Conservation (phyloP, 2,797 vertebrate genomes). For the Philypnodon macrostomus region DNA sequence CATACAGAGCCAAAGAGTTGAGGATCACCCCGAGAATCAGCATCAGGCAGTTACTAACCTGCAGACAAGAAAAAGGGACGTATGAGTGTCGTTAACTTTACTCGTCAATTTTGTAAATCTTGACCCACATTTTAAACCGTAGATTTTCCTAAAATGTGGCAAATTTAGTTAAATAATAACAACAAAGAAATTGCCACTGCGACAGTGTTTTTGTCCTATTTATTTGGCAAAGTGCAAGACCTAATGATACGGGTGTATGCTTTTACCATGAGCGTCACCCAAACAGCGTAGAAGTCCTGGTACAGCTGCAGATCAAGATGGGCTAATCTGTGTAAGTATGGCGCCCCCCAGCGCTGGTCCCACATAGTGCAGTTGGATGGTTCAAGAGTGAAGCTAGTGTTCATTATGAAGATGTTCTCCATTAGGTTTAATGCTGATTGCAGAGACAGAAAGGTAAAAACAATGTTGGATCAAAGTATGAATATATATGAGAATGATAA, state of each 20-base stretch:
- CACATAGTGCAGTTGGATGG: slow-evolving; percentile 56
- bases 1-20: slow-evolving; percentile 88
- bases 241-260: too few species aligned
- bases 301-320: slow-evolving; percentile 84
- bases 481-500: too few species aligned
- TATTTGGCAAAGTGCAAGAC: too few species aligned
- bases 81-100: too few species aligned
- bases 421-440: slow-evolving; percentile 28
- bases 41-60: slow-evolving; percentile 82
- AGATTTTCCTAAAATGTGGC: too few species aligned
- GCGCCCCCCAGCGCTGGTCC: slow-evolving; percentile 58
- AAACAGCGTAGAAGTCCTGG: slow-evolving; percentile 83
- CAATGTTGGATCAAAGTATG: too few species aligned
- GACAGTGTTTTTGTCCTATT: too few species aligned
- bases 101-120: too few species aligned
- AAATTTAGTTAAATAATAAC: too few species aligned
- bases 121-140: too few species aligned
- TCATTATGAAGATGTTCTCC: slow-evolving; percentile 40
- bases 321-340: slow-evolving; percentile 81
- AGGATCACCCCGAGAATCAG: slow-evolving; percentile 86
- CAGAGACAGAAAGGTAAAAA: neutral
- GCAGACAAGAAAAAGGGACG: slow-evolving; percentile 1
- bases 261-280: slow-evolving; percentile 84
- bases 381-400: slow-evolving; percentile 23
- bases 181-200: too few species aligned